phyloP scores from a whole-genome alignment of 2,113 vertebrate genomes.

The Daubentonia madagascariensis region DNA sequence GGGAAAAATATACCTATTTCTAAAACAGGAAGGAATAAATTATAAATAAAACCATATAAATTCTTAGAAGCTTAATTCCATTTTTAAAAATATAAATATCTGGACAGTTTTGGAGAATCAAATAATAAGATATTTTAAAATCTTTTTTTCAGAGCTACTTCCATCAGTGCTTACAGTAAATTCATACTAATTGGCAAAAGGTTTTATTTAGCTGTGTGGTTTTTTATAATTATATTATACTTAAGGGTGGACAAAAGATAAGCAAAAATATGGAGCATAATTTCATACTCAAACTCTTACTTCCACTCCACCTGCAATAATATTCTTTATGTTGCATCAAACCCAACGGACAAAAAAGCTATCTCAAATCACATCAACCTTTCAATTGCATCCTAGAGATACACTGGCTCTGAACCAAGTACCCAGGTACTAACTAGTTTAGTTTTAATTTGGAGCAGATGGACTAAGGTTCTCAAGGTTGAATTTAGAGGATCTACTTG shows the following conservation, averaged over 20 bases:
- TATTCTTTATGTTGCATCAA: neutral
- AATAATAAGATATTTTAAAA: neutral
- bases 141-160: neutral
- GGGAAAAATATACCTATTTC: neutral
- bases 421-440: constrained; percentile 50
- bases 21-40: neutral
- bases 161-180: neutral
- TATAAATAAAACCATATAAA: constrained; percentile 8
- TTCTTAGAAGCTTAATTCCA: neutral
- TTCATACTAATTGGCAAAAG: neutral
- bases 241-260: neutral
- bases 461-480: constrained; percentile 49
- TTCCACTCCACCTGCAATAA: neutral
- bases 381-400: neutral
- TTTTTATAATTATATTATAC: constrained; percentile 11
- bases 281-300: neutral
- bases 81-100: constrained; percentile 36
- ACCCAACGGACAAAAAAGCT: neutral
- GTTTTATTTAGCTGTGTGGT: neutral
- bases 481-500: constrained; percentile 27
- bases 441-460: constrained; percentile 57
- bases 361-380: neutral
- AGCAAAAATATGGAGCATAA: neutral
- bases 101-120: neutral
- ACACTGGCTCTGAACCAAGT: constrained; percentile 32